Evolutionary conservation across 1,140 invertebrate species (phyloP).

Genomic region (Ceratoteleas bidentatus): DNA sequence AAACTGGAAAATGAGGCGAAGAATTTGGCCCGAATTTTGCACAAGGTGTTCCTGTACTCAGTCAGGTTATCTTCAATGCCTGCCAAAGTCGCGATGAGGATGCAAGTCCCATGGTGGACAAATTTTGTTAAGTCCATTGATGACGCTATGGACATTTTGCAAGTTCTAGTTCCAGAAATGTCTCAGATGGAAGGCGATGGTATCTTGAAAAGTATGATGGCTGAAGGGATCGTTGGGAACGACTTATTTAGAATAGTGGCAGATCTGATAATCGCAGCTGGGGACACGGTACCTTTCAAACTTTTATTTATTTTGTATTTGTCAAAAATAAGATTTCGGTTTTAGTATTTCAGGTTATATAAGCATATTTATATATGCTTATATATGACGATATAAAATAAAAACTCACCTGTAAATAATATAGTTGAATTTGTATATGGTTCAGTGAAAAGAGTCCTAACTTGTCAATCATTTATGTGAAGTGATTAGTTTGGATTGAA

Average conservation of each 20-base stretch:
- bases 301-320: neutral
- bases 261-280: constrained; percentile 93
- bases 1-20: constrained; percentile 77
- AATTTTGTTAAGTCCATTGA: constrained; percentile 87
- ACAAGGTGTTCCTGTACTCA: constrained; percentile 88
- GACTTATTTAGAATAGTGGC: constrained; percentile 87
- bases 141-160: constrained; percentile 82
- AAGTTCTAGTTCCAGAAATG: constrained; percentile 72
- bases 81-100: constrained; percentile 83
- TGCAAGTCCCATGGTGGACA: constrained; percentile 87
- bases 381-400: too few relatives aligned
- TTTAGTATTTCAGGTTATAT: too few relatives aligned
- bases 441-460: too few relatives aligned
- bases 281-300: constrained; percentile 87
- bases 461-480: too few relatives aligned
- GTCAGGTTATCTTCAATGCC: constrained; percentile 86
- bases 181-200: constrained; percentile 78
- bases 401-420: too few relatives aligned
- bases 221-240: constrained; percentile 83
- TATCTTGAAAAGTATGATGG: constrained; percentile 83
- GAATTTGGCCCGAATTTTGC: constrained; percentile 84
- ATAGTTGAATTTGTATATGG: too few relatives aligned
- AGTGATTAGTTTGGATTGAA: too few relatives aligned
- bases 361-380: too few relatives aligned
- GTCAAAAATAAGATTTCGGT: neutral